Conservation (phyloP, 2,113 vertebrate species). For the Scortum barcoo region DNA sequence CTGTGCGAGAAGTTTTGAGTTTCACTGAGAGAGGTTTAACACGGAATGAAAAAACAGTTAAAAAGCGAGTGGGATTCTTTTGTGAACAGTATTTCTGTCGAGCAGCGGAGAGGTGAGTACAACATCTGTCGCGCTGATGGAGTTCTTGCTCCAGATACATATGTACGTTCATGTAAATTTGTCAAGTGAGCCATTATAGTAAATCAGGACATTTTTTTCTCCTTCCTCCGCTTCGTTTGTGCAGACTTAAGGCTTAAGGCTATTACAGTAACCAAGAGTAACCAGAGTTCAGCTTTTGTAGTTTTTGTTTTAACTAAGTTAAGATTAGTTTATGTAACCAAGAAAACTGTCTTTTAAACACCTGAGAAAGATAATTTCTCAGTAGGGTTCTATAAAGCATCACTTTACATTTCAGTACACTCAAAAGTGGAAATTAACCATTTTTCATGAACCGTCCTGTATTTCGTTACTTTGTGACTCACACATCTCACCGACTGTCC, state of each 20-base stretch:
- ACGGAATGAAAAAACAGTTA: no score
- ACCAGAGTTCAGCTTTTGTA: neutral
- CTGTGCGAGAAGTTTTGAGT: neutral
- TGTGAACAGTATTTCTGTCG: neutral
- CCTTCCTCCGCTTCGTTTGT: neutral
- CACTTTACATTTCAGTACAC: neutral
- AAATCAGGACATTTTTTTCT: neutral
- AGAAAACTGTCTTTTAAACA: neutral
- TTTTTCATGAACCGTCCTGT: conserved; percentile 21
- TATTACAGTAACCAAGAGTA: neutral
- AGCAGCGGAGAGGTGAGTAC: neutral
- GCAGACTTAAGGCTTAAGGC: neutral
- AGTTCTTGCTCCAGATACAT: neutral
- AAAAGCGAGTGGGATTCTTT: neutral
- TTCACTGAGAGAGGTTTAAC: neutral
- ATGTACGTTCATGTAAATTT: neutral
- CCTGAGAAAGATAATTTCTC: neutral
- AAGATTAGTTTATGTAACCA: neutral
- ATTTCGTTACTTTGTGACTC: conserved; percentile 45
- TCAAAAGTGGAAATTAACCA: neutral
- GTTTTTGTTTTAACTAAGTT: neutral
- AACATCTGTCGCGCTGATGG: neutral
- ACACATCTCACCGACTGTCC: conserved; percentile 1
- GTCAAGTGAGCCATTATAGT: neutral
- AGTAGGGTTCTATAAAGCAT: neutral